Percentiles rank a stretch among this genome's conserved stretches.
phyloP scores from a whole-genome alignment of 2,113 vertebrate genomes.

The Cryptomyrus ogoouensis region DNA sequence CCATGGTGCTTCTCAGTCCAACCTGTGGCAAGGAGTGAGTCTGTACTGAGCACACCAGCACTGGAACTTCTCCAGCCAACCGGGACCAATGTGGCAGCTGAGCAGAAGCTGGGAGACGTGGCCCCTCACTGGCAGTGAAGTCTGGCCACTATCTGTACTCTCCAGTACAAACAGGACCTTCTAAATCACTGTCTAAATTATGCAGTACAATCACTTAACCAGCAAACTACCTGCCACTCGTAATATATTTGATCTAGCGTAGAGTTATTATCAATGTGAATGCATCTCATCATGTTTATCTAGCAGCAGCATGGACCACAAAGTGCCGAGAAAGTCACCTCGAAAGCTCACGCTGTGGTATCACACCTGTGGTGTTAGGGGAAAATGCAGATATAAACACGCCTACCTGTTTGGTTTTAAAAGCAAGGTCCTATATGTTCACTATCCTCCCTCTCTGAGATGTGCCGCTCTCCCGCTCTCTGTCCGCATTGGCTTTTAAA shows the following conservation, averaged over 20 bases:
- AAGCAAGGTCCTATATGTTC: background rate
- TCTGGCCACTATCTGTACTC: background rate
- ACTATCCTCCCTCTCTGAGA: background rate
- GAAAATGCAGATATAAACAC: background rate
- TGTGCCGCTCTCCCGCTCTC: background rate
- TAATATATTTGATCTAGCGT: background rate
- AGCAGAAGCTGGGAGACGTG: background rate
- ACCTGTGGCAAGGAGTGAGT: conserved; percentile 41
- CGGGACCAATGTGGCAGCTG: background rate
- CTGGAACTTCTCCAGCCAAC: background rate
- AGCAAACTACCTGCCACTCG: background rate
- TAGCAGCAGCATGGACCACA: background rate
- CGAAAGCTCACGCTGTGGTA: background rate
- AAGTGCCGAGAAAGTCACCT: too few relatives aligned
- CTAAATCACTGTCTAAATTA: background rate
- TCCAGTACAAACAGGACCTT: background rate
- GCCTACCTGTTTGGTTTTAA: background rate
- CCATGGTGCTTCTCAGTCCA: conserved; percentile 52
- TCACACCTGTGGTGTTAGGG: background rate
- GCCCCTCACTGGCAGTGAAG: background rate
- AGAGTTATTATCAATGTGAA: background rate
- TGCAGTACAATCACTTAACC: background rate
- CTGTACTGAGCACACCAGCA: background rate
- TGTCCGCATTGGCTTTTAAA: conserved; percentile 11
- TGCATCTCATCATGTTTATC: background rate